Conservation (phyloP, 2,888 invertebrate species). For the Spisula solida region DNA sequence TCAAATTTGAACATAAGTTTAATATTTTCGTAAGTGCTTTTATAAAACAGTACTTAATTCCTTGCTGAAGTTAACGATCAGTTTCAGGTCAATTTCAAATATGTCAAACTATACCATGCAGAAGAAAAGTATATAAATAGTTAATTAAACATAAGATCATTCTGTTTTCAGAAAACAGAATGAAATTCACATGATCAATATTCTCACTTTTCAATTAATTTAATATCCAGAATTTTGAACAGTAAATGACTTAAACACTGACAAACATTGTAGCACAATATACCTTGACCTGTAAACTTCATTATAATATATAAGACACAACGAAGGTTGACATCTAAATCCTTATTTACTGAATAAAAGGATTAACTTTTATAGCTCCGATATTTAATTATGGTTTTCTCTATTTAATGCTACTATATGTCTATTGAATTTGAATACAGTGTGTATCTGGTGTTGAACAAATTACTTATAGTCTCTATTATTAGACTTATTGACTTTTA, state of each 20-base stretch:
- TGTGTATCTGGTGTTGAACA: background rate
- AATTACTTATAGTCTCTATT: background rate
- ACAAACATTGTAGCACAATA: background rate
- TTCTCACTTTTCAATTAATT: too few species aligned
- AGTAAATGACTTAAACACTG: background rate
- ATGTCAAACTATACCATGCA: too few species aligned
- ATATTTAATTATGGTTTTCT: background rate
- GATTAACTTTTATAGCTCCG: conserved; percentile 11
- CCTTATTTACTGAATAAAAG: background rate
- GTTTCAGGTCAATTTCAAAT: too few species aligned
- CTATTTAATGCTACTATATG: background rate
- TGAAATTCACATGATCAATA: too few species aligned
- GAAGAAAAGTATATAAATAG: too few species aligned
- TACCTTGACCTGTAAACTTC: background rate
- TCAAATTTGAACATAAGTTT: too few species aligned
- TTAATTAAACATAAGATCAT: too few species aligned
- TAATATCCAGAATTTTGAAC: background rate
- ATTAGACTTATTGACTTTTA: conserved; percentile 15
- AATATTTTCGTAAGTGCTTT: too few species aligned
- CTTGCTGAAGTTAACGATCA: too few species aligned
- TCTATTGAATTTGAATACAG: background rate
- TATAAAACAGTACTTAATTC: too few species aligned
- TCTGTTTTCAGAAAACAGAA: too few species aligned
- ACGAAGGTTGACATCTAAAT: background rate
- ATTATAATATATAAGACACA: background rate